Evolutionary conservation across 2,888 invertebrate genomes (phyloP).

Genomic region (Reticulitermes lucifugus): DNA sequence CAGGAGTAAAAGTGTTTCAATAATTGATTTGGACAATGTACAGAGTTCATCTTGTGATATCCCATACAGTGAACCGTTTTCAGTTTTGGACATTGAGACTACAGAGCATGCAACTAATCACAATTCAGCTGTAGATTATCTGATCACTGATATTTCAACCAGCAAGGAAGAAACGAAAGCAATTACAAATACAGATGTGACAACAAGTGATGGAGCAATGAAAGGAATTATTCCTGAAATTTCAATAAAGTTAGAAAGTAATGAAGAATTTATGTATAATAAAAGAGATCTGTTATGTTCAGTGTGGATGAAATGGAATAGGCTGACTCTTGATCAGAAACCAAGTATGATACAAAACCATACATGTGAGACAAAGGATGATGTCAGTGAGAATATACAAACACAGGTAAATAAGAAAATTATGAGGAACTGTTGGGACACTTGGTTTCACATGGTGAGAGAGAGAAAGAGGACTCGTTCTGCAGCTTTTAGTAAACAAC

Average conservation of each 20-base stretch:
- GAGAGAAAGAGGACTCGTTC: not conserved
- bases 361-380: not conserved
- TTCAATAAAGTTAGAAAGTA: not conserved
- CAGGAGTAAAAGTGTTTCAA: not conserved
- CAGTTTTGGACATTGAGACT: not conserved
- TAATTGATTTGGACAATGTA: not conserved
- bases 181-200: not conserved
- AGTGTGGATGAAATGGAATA: not conserved
- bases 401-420: not conserved
- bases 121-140: not conserved
- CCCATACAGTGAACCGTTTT: not conserved
- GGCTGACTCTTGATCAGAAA: not conserved
- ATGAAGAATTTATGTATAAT: not conserved
- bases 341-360: not conserved
- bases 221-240: not conserved
- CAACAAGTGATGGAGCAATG: not conserved
- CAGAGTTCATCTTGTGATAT: not conserved
- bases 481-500: not conserved
- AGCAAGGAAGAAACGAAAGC: not conserved
- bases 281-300: not conserved
- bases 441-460: not conserved
- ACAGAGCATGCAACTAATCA: not conserved
- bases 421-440: constrained; percentile 6
- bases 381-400: not conserved
- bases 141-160: not conserved